These are phyloP conservation scores for Pseudobourletiella spinata DNA, from an alignment of 1,140 invertebrate species.

Conservation along the genomic window DNA sequence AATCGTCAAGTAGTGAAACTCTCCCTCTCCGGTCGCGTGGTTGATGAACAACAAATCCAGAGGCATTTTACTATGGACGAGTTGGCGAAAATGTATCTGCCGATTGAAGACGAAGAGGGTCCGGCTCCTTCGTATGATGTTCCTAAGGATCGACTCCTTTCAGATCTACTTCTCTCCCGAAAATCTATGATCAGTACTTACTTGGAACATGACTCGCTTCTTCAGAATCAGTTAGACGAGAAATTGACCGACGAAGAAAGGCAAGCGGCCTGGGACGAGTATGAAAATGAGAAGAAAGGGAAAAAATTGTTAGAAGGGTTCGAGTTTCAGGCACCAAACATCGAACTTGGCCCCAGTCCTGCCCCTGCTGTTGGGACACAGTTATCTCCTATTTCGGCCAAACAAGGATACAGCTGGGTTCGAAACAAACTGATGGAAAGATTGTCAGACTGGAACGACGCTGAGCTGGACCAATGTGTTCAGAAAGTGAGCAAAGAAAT, in stretches of 20 bases:
- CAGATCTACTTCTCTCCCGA: conserved; percentile 67
- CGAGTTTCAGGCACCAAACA: too few species aligned
- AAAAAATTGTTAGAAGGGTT: conserved; percentile 28
- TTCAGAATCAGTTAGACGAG: conserved; percentile 86
- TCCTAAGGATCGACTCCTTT: conserved; percentile 70
- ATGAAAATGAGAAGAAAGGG: conserved; percentile 46
- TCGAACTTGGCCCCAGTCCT: too few species aligned
- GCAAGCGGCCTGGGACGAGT: conserved; percentile 88
- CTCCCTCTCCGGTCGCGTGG: conserved; percentile 83
- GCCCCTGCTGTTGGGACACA: too few species aligned
- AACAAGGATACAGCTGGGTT: too few species aligned
- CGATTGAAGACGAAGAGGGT: conserved; percentile 54
- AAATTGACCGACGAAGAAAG: conserved; percentile 82
- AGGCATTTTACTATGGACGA: conserved; percentile 84
- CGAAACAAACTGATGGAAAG: too few species aligned
- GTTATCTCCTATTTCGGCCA: too few species aligned
- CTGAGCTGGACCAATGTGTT: too few species aligned
- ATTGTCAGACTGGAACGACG: too few species aligned
- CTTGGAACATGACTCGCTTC: conserved; percentile 87
- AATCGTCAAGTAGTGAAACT: conserved; percentile 92
- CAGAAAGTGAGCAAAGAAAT: too few species aligned
- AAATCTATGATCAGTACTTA: conserved; percentile 64
- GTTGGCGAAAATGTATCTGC: conserved; percentile 78
- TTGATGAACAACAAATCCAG: conserved; percentile 95
- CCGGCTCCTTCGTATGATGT: conserved; percentile 50